Base-by-base conservation (phyloP, 2,888 invertebrate species). In the Lamellibrachia columna region DNA sequence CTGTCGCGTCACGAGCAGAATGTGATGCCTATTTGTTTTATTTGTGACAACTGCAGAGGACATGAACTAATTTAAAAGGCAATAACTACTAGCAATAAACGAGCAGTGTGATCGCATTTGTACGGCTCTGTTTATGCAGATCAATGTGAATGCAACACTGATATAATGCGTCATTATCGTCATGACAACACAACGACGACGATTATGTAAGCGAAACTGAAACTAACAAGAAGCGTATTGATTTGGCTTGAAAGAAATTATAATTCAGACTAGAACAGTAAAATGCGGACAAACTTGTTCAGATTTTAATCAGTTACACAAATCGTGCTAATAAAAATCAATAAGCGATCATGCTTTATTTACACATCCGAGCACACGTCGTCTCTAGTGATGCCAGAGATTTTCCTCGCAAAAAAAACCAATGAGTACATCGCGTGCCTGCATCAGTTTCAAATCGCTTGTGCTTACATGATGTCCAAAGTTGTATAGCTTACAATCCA, bases 321-420 rank as follows among this genome's bases (percentile, higher is more conserved):
- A 40, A 55, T 55, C 55, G 1, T 55, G 55, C 9, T 55, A 55
- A 55, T 9, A 55, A 55, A 9, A 55, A 75, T 40, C 40, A 75
- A 75, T 75, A 15, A 75, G 75, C 75, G 22, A n/a, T 75, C 75
- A 75, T 75, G 75, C n/a, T 75, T 75, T 75, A 75, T 75, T 75
- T 4, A 75, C 75, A 15, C 22, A 75, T 15, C 22, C 22, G 60
- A 60, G 60, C 22, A 22, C 9, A 55, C 60, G 11, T 22, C 60
- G 15, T 75, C 75, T 75, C 6, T 75, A 75, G 6, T n/a, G 75
- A 75, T 75, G 75, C 75, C 75, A 22, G 75, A 22, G 75, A 75
- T 75, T 75, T 11, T 75, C 75, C n/a, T 55, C 3, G 75, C 75
- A 15, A n/a, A 75, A 15, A 58, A 58, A 75, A 75, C 15, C 75